Conservation (phyloP, 2,113 vertebrate genomes). For the Genyomyrus donnyi region DNA sequence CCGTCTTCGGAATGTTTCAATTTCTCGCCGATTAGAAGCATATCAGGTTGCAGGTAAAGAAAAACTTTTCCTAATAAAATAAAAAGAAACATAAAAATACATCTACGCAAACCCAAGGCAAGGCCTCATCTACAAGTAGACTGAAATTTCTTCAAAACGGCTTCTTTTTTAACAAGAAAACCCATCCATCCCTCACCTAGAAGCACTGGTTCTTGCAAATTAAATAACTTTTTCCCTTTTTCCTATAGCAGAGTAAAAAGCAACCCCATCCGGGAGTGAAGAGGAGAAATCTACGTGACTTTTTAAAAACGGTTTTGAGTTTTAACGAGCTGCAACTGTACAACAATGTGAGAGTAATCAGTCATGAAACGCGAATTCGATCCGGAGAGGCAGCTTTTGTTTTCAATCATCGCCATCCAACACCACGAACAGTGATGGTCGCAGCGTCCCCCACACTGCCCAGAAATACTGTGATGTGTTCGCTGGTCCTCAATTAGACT, state of each 20-base stretch:
- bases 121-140: neutral
- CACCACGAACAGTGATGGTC: neutral
- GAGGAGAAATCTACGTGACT: neutral
- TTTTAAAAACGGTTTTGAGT: neutral
- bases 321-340: conserved; percentile 7
- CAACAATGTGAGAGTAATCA: neutral
- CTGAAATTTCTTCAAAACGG: neutral
- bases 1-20: neutral
- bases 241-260: neutral
- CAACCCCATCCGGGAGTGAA: neutral
- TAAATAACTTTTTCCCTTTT: neutral
- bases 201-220: neutral
- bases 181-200: neutral
- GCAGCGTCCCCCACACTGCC: neutral
- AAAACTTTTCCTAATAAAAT: neutral
- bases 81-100: neutral
- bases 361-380: neutral
- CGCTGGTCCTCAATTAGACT: neutral
- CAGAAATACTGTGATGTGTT: neutral
- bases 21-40: neutral
- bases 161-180: neutral
- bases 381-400: conserved; percentile 7
- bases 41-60: conserved; percentile 4
- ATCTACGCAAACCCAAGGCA: neutral
- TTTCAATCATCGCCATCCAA: neutral